A percentile compares a stretch with the other conserved stretches of the same genome.
These are phyloP conservation scores for Latrodectus elegans DNA, from an alignment of 2,888 invertebrate genomes.

Conservation along the genomic window DNA sequence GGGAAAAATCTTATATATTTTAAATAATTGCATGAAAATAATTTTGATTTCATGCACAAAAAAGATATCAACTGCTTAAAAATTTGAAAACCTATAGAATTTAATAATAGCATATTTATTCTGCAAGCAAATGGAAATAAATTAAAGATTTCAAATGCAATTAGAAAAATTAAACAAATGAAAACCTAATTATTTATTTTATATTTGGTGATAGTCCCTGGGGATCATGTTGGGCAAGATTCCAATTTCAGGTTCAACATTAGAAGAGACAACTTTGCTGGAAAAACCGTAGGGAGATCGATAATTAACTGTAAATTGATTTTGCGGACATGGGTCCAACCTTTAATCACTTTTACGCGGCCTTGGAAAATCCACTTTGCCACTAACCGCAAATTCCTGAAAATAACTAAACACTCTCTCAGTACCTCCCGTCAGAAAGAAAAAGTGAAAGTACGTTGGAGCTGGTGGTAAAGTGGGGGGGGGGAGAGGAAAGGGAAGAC, in stretches of 20 bases:
- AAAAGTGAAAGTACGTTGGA: slow-evolving; percentile 3
- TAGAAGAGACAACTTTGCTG: slow-evolving; percentile 10
- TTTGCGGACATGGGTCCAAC: slow-evolving; percentile 26
- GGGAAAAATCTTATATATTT: no score
- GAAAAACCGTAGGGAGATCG: slow-evolving; percentile 32
- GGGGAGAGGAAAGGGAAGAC: no score
- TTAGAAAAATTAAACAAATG: no score
- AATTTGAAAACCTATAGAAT: no score
- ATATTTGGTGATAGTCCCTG: neutral
- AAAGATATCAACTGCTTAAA: no score
- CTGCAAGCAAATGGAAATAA: no score
- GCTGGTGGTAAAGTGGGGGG: neutral
- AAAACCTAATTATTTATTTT: neutral
- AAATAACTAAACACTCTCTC: slow-evolving; percentile 5
- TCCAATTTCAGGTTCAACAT: slow-evolving; percentile 45
- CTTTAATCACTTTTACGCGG: slow-evolving; percentile 41
- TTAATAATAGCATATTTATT: no score
- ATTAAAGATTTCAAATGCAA: no score
- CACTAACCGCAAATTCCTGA: slow-evolving; percentile 31
- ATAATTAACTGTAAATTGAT: slow-evolving; percentile 63
- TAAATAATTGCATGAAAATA: no score
- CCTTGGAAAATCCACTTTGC: slow-evolving; percentile 43
- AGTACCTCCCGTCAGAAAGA: neutral
- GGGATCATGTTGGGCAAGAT: slow-evolving; percentile 1
- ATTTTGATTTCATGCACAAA: no score